These are phyloP conservation scores for Chymomyza amoena DNA, from an alignment of 2,888 invertebrate species.

Conservation along the genomic window DNA sequence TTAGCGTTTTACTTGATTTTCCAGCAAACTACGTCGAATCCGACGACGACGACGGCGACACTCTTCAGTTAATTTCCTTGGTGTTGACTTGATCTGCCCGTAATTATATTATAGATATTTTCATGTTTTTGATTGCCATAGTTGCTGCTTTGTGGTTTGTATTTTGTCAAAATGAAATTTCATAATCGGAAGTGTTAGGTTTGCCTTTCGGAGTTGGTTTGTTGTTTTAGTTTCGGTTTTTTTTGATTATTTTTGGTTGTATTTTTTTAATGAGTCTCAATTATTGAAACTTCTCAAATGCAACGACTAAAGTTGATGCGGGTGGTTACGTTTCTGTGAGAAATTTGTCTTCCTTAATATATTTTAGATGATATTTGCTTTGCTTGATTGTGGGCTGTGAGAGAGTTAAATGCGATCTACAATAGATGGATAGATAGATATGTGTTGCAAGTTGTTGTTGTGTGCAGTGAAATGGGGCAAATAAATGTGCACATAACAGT, in stretches of 20 bases:
- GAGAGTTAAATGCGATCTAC: neutral
- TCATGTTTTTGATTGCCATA: conserved; percentile 64
- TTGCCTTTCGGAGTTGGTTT: conserved; percentile 20
- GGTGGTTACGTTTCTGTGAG: neutral
- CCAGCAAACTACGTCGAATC: conserved; percentile 22
- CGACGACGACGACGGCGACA: conserved; percentile 17
- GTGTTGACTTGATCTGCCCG: conserved; percentile 61
- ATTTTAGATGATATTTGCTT: neutral
- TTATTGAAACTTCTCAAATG: conserved; percentile 70
- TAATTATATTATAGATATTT: conserved; percentile 70
- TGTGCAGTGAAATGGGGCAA: neutral
- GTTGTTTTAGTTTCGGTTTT: neutral
- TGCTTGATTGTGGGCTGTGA: neutral
- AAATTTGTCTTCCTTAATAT: neutral
- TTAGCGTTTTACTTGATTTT: conserved; percentile 58
- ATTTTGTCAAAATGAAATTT: conserved; percentile 66
- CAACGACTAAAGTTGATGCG: conserved; percentile 39
- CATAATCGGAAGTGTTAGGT: conserved; percentile 67
- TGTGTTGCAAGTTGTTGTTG: neutral
- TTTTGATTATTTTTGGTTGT: neutral
- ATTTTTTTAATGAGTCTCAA: conserved; percentile 61
- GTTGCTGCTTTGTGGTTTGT: conserved; percentile 22
- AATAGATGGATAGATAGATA: neutral
- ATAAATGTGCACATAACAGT: neutral
- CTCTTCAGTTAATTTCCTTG: conserved; percentile 54